Evolutionary conservation across 2,888 invertebrate genomes (phyloP).

Genomic region (Caradrina kadenii): DNA sequence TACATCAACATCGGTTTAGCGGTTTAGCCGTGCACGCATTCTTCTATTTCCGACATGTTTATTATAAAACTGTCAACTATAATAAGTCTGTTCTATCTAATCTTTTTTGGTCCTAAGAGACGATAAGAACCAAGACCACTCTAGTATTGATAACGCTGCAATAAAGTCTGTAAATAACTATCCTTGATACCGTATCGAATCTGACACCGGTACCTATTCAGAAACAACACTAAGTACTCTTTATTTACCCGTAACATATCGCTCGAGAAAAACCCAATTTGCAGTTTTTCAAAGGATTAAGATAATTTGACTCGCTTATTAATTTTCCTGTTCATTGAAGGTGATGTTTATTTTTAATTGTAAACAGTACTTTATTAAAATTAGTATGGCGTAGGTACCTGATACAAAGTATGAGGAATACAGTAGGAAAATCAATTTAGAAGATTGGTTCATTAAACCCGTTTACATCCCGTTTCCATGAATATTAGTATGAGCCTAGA

Average conservation of each 20-base stretch:
- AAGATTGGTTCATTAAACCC: slow-evolving; percentile 23
- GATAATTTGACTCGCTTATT: slow-evolving; percentile 7
- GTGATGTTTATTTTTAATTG: slow-evolving; percentile 32
- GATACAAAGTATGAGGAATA: slow-evolving; percentile 1
- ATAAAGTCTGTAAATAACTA: slow-evolving; percentile 15
- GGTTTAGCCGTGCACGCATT: too few relatives aligned
- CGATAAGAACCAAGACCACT: slow-evolving; percentile 2
- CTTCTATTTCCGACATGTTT: background rate
- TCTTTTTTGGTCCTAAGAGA: slow-evolving; percentile 3
- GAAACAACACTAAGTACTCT: background rate
- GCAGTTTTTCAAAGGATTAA: slow-evolving; percentile 42
- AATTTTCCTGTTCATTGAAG: slow-evolving; percentile 10
- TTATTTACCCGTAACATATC: slow-evolving; percentile 15
- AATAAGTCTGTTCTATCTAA: background rate
- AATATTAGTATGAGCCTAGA: slow-evolving; percentile 38
- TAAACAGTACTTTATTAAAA: background rate
- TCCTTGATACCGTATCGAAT: slow-evolving; percentile 17
- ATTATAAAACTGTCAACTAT: background rate
- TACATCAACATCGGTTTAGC: too few relatives aligned
- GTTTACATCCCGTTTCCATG: slow-evolving; percentile 31
- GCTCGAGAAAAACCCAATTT: slow-evolving; percentile 28
- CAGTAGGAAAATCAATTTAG: slow-evolving; percentile 31
- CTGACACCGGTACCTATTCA: background rate
- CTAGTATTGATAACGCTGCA: slow-evolving; percentile 15
- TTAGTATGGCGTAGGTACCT: background rate